Base-by-base conservation (phyloP, 1,140 invertebrate genomes). In the Bombus sibiricus region DNA sequence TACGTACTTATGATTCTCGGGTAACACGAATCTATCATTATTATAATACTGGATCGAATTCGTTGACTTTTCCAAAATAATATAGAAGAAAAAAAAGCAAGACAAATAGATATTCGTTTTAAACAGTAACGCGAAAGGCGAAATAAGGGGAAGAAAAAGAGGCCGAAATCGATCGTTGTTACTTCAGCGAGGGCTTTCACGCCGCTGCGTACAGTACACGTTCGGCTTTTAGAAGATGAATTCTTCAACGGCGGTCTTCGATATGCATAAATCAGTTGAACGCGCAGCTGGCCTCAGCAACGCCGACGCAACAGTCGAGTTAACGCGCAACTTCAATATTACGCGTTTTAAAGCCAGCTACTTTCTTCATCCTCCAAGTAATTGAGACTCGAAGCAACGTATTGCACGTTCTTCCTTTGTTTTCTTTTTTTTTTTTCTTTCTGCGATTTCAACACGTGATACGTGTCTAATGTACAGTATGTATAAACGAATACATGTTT, bases 201-300 rank as follows among this genome's bases (percentile, higher is more conserved):
- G 25, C 32, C 22, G 25, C 5, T n/a, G 34, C 43, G 66, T 80
- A 25, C 64, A 68, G 13, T 28, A 39, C 5, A 22, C 68, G 22
- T 41, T 41, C 34, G n/a, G 37, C 47, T 73, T 73, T 73, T 18
- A 73, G 37, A 57, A 81, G 53, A 73, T 81, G 80, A 81, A 81
- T 81, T 62, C 69, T 62, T 73, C 39, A 81, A 72, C 69, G 47
- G 57, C n/a, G n/a, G 37, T 37, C 80, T 81, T 59, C 80, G 80
- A 81, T 81, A 62, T 81, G 69, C 80, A 74, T 82, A 64, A 53
- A 83, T 76, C 81, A 66, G 59, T 83, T 83, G 47, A 76, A 76
- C 81, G 72, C 81, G 73, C 81, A 83, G 81, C 59, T 76, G 81
- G 81, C 81, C 41, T 76, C 59, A 64, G 15, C 69, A 57, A 57